A percentile compares a stretch with the other conserved stretches of the same genome.
phyloP scores from a whole-genome alignment of 2,888 invertebrate species.

The Furcula furcula region DNA sequence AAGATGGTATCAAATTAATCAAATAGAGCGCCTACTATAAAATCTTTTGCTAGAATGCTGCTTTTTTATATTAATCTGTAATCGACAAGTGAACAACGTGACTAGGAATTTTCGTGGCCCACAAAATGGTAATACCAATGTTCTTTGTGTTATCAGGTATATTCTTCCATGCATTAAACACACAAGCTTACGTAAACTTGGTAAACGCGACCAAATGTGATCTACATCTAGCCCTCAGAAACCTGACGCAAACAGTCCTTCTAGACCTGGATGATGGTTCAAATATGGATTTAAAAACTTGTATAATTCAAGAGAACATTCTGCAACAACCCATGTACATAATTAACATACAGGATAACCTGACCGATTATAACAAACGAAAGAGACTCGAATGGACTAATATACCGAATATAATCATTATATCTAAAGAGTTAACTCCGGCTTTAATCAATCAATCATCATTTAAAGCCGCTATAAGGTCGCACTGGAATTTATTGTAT shows the following conservation, averaged over 20 bases:
- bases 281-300: slow-evolving; percentile 11
- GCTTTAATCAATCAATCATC: slow-evolving; percentile 18
- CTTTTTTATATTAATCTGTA: too few species aligned
- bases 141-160: too few species aligned
- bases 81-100: too few species aligned
- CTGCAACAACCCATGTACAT: slow-evolving; percentile 6
- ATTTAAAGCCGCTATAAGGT: slow-evolving; percentile 13
- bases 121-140: too few species aligned
- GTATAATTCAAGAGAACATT: slow-evolving; percentile 7
- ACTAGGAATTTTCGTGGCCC: too few species aligned
- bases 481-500: slow-evolving; percentile 35
- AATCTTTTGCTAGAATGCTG: too few species aligned
- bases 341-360: slow-evolving; percentile 1
- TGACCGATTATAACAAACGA: not conserved
- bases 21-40: too few species aligned
- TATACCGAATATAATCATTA: slow-evolving; percentile 28
- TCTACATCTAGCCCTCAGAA: slow-evolving; percentile 6
- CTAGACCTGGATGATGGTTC: slow-evolving; percentile 8
- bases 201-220: slow-evolving; percentile 3
- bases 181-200: not conserved
- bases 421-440: slow-evolving; percentile 21
- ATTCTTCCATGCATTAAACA: too few species aligned
- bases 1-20: too few species aligned
- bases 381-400: slow-evolving; percentile 5
- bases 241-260: slow-evolving; percentile 10